Conservation (phyloP, 2,113 vertebrate species). For the Nipponia nippon region DNA sequence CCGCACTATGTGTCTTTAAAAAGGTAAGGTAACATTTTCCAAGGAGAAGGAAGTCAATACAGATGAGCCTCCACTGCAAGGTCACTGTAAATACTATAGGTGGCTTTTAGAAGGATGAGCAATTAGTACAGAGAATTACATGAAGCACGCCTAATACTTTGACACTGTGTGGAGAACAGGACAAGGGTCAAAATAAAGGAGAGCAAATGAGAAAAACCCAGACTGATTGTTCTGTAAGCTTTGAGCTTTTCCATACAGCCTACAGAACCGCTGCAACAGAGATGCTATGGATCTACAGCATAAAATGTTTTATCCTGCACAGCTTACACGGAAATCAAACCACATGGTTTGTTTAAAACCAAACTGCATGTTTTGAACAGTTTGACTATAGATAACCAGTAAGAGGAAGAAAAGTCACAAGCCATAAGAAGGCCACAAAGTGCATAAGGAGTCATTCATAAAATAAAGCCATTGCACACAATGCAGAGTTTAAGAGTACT, state of each 20-base stretch:
- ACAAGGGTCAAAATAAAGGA: background rate
- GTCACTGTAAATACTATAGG: background rate
- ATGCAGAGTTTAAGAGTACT: conserved; percentile 43
- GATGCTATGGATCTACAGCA: background rate
- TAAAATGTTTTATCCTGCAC: background rate
- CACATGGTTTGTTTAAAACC: background rate
- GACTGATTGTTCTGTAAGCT: background rate
- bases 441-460: conserved; percentile 79
- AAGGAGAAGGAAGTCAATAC: conserved; percentile 28
- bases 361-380: background rate
- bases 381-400: conserved; percentile 16
- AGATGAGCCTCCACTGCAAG: conserved; percentile 7
- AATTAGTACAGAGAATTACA: background rate
- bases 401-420: conserved; percentile 65
- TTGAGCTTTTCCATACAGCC: background rate
- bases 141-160: background rate
- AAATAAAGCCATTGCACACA: conserved; percentile 76
- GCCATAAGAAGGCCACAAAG: conserved; percentile 83
- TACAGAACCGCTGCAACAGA: conserved; percentile 12
- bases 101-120: background rate
- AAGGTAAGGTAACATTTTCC: background rate
- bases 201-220: background rate
- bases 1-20: background rate
- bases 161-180: background rate
- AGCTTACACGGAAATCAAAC: background rate